Percentiles rank a stretch among this genome's conserved stretches.
Conservation (phyloP, 2,888 invertebrate genomes). For the Augiades crinisus region DNA sequence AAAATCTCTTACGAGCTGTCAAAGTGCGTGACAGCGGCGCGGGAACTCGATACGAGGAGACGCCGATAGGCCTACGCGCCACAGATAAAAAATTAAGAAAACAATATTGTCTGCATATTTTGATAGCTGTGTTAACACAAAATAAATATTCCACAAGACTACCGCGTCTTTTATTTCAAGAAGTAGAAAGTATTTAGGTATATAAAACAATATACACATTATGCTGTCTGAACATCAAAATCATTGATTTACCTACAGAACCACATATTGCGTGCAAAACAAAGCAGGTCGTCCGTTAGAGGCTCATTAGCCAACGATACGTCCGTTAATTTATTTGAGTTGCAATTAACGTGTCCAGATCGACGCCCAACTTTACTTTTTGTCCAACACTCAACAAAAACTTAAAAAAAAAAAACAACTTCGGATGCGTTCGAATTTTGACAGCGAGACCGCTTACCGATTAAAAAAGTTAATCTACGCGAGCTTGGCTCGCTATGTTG, state of each 20-base stretch:
- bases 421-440: slow-evolving; percentile 39
- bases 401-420: slow-evolving; percentile 36
- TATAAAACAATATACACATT: no score
- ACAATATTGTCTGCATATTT: slow-evolving; percentile 31
- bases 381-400: slow-evolving; percentile 43
- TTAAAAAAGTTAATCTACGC: slow-evolving; percentile 28
- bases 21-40: slow-evolving; percentile 65
- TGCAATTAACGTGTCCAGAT: slow-evolving; percentile 72
- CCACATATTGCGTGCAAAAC: slow-evolving; percentile 26
- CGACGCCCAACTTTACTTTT: slow-evolving; percentile 53
- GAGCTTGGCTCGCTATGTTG: slow-evolving; percentile 2
- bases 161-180: background rate
- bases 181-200: no score
- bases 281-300: slow-evolving; percentile 42
- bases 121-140: slow-evolving; percentile 8
- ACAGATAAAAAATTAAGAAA: slow-evolving; percentile 46
- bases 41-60: slow-evolving; percentile 52
- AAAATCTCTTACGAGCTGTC: slow-evolving; percentile 61
- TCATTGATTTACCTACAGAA: slow-evolving; percentile 27
- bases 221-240: slow-evolving; percentile 11
- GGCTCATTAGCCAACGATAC: slow-evolving; percentile 69
- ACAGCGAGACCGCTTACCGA: slow-evolving; percentile 44
- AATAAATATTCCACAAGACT: background rate
- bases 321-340: slow-evolving; percentile 73
- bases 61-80: slow-evolving; percentile 59